These are phyloP conservation scores for Lasiurus borealis DNA, from an alignment of 2,113 vertebrate species.

Conservation along the genomic window DNA sequence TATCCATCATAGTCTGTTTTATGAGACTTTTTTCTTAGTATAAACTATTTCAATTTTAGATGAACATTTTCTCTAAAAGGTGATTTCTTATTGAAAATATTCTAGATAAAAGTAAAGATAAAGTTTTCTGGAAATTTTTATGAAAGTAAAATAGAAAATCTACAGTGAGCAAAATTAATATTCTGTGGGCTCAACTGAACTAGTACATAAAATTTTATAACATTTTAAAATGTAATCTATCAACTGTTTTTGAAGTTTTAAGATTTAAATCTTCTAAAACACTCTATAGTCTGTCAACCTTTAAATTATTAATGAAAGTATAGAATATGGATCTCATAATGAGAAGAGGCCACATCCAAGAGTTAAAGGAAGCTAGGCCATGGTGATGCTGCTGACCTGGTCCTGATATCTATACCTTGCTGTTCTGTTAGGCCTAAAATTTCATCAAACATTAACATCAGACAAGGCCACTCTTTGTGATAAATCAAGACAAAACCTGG, in stretches of 20 bases:
- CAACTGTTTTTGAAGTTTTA: neutral
- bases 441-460: neutral
- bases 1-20: neutral
- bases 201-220: neutral
- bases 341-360: neutral
- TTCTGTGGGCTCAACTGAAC: neutral
- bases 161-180: neutral
- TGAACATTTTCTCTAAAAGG: neutral
- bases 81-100: neutral
- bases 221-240: neutral
- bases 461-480: neutral
- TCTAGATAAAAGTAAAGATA: neutral
- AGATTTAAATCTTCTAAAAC: slow-evolving; percentile 13
- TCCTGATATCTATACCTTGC: neutral
- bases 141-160: slow-evolving; percentile 4
- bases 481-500: neutral
- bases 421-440: neutral
- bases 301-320: neutral
- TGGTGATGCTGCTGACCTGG: neutral
- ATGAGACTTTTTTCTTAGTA: neutral
- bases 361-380: neutral
- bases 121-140: neutral
- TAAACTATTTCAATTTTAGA: neutral
- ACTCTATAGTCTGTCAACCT: neutral
- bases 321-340: neutral